A percentile compares a stretch with the other conserved stretches of the same genome.
phyloP scores from a whole-genome alignment of 2,888 invertebrate species.

The Isotomurus palustris region DNA sequence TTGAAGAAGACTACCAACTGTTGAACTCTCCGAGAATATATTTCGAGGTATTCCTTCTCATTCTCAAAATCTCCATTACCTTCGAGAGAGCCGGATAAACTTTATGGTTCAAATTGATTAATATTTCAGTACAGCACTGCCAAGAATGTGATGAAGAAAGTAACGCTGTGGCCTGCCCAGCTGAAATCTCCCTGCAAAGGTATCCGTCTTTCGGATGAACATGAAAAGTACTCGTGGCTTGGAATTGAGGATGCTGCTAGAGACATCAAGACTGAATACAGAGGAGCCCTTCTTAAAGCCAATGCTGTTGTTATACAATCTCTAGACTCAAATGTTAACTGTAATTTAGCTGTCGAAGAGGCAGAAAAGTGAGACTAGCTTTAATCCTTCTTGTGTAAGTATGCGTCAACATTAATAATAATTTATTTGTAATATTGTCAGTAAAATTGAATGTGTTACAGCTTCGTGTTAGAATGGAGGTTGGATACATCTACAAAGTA shows the following conservation, averaged over 20 bases:
- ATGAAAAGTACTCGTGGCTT: constrained; percentile 7
- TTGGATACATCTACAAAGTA: too few species aligned
- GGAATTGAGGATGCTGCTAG: not conserved
- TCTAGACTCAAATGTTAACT: too few species aligned
- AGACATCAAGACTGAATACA: not conserved
- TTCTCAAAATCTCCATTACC: too few species aligned
- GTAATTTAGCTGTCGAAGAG: too few species aligned
- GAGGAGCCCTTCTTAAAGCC: not conserved
- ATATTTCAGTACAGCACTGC: constrained; percentile 6
- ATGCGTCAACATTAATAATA: too few species aligned
- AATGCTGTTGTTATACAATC: too few species aligned
- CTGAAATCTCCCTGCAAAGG: not conserved
- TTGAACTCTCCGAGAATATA: constrained; percentile 3
- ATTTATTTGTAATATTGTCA: too few species aligned
- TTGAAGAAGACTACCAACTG: constrained; percentile 9
- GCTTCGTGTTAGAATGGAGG: too few species aligned
- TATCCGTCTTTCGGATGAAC: constrained; percentile 7
- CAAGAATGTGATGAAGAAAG: constrained; percentile 1
- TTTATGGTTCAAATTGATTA: not conserved
- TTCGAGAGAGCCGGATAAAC: not conserved
- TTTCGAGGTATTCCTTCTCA: constrained; percentile 10
- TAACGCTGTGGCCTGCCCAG: constrained; percentile 7
- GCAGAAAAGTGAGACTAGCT: too few species aligned
- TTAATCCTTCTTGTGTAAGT: too few species aligned
- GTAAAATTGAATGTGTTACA: too few species aligned